Percentiles rank a stretch among this genome's conserved stretches.
Evolutionary conservation across 53 echinoderm and acorn worm genomes (phyloP).

Genomic region (Paracentrotus lividus): DNA sequence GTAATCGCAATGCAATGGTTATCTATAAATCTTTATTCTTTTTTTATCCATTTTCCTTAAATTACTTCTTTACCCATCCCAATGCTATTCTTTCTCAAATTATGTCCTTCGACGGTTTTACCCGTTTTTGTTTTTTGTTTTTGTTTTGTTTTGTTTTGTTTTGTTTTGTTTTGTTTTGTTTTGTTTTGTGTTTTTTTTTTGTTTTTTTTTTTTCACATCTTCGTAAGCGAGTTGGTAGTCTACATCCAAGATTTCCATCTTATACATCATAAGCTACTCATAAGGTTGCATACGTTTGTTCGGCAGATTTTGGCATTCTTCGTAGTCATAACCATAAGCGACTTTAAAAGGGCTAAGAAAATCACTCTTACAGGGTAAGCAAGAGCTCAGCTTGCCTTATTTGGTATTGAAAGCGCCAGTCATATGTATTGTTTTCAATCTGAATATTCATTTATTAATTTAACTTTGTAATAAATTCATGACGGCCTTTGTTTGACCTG

Average conservation of each 20-base stretch:
- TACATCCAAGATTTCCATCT: neutral
- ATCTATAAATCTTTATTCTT: too few relatives aligned
- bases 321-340: neutral
- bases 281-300: neutral
- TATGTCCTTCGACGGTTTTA: too few relatives aligned
- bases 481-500: conserved; percentile 5
- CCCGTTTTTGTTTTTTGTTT: too few relatives aligned
- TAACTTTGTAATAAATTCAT: conserved; percentile 1
- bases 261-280: neutral
- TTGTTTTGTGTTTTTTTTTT: too few relatives aligned
- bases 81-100: too few relatives aligned
- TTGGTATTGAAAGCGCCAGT: neutral
- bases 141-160: too few relatives aligned
- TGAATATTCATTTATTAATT: conserved; percentile 1
- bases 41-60: too few relatives aligned
- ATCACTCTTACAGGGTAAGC: too few relatives aligned
- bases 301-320: neutral
- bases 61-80: too few relatives aligned
- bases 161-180: too few relatives aligned
- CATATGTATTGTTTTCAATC: neutral
- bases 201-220: neutral
- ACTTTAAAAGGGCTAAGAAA: neutral
- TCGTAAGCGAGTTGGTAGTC: conserved; percentile 1
- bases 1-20: too few relatives aligned
- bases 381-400: conserved; percentile 41